Percentiles rank a stretch among this genome's conserved stretches.
phyloP scores from a whole-genome alignment of 2,888 invertebrate species.

The Caenorhabditis imperialis region DNA sequence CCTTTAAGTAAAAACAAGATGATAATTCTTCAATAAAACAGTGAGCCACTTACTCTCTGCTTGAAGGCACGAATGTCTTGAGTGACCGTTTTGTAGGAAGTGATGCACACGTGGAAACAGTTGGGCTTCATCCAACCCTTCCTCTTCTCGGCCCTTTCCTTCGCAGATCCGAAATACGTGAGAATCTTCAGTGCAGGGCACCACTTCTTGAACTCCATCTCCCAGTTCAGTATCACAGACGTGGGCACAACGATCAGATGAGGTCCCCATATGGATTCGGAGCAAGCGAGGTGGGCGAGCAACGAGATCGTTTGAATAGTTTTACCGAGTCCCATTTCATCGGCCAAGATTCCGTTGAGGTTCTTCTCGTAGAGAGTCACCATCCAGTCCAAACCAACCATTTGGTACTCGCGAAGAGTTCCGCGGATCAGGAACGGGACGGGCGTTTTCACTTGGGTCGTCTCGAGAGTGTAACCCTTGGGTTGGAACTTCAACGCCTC shows the following conservation, averaged over 20 bases:
- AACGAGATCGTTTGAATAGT: slow-evolving; percentile 89
- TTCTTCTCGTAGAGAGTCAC: slow-evolving; percentile 95
- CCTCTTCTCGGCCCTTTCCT: slow-evolving; percentile 85
- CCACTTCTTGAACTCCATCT: slow-evolving; percentile 99
- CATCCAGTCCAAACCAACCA: slow-evolving; percentile 96
- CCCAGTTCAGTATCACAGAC: slow-evolving; percentile 99
- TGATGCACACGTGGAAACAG: slow-evolving; percentile 86
- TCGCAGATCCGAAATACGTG: slow-evolving; percentile 96
- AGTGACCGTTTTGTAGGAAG: slow-evolving; percentile 86
- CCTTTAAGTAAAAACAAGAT: neutral
- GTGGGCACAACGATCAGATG: slow-evolving; percentile 99
- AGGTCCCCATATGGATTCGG: slow-evolving; percentile 95
- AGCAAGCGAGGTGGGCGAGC: slow-evolving; percentile 92
- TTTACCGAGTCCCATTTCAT: slow-evolving; percentile 73
- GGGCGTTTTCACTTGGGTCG: slow-evolving; percentile 92
- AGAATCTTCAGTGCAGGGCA: slow-evolving; percentile 98
- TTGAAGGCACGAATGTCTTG: slow-evolving; percentile 98
- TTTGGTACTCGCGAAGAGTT: slow-evolving; percentile 92
- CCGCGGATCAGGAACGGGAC: slow-evolving; percentile 94
- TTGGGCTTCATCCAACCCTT: slow-evolving; percentile 96
- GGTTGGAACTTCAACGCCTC: slow-evolving; percentile 96
- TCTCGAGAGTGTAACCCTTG: slow-evolving; percentile 95
- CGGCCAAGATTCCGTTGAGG: slow-evolving; percentile 89
- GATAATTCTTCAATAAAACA: slow-evolving; percentile 7
- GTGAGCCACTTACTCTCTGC: slow-evolving; percentile 84